A percentile compares a stretch with the other conserved stretches of the same genome.
phyloP scores from a whole-genome alignment of 2,113 vertebrate species.

The Syngnathus floridae region DNA sequence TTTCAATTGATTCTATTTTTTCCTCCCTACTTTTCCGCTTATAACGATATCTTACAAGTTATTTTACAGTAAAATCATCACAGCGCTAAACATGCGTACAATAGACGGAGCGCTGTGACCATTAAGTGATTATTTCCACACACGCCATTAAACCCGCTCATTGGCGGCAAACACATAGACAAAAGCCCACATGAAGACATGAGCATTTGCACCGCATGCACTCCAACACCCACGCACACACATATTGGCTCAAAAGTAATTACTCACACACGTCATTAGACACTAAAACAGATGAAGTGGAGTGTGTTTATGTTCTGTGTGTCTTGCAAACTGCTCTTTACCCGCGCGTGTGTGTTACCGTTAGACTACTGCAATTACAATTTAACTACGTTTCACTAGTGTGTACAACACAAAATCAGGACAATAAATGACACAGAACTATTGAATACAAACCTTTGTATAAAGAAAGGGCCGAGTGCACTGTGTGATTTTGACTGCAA shows the following conservation, averaged over 20 bases:
- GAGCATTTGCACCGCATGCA: constrained; percentile 37
- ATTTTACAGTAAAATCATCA: constrained; percentile 39
- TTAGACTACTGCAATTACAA: constrained; percentile 19
- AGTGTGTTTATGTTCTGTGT: constrained; percentile 61
- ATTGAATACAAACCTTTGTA: neutral
- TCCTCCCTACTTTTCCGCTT: constrained; percentile 19
- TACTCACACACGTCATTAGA: constrained; percentile 68
- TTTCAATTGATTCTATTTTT: constrained; percentile 28
- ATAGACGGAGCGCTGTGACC: constrained; percentile 48
- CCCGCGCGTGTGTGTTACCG: constrained; percentile 16
- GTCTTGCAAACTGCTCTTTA: constrained; percentile 34
- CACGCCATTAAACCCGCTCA: constrained; percentile 70
- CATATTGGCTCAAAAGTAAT: constrained; percentile 58
- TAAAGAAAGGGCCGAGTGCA: neutral
- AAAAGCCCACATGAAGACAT: constrained; percentile 61
- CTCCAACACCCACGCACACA: constrained; percentile 53
- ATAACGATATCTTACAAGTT: constrained; percentile 2
- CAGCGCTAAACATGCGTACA: constrained; percentile 34
- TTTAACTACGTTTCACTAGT: constrained; percentile 15
- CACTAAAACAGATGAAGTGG: constrained; percentile 59
- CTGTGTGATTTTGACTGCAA: too few species aligned
- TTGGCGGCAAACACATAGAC: constrained; percentile 50
- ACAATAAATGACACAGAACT: neutral
- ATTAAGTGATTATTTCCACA: constrained; percentile 69
- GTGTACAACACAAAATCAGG: neutral